Evolutionary conservation across 2,797 vertebrate species (phyloP).

Genomic region (Paedocypris micromegethes): DNA sequence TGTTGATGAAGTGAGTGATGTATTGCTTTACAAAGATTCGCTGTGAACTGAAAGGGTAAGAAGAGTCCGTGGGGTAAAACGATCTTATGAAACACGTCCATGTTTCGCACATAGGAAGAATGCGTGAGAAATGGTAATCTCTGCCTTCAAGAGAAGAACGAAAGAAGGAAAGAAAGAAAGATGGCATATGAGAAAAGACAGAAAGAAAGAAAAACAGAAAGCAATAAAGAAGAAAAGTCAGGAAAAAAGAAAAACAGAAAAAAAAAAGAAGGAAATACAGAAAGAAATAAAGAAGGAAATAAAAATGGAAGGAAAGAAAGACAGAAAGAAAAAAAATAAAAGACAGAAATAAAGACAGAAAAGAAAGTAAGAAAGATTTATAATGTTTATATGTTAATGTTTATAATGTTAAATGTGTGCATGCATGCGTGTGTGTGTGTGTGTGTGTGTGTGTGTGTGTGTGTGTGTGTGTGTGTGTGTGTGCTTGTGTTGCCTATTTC

Average conservation of each 20-base stretch:
- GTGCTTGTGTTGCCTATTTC: no score
- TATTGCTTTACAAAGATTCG: slow-evolving; percentile 37
- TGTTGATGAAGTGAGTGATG: slow-evolving; percentile 39
- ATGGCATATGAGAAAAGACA: not conserved
- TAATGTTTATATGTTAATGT: not conserved
- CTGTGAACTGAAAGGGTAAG: slow-evolving; percentile 30
- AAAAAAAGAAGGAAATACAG: not conserved
- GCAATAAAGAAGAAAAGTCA: not conserved
- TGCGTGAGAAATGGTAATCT: no score
- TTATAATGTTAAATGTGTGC: no score
- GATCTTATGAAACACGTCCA: not conserved
- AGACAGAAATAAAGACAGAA: slow-evolving; percentile 4
- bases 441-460: no score
- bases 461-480: no score
- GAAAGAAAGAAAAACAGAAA: slow-evolving; percentile 7
- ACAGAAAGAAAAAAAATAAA: slow-evolving; percentile 17
- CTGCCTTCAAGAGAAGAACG: no score
- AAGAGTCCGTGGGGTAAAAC: slow-evolving; percentile 26
- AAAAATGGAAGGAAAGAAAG: not conserved
- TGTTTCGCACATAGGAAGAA: no score
- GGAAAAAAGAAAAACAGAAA: slow-evolving; percentile 1
- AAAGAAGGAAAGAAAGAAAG: not conserved
- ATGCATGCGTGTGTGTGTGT: no score
- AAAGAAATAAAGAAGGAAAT: slow-evolving; percentile 3
- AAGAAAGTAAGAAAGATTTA: not conserved